Evolutionary conservation across 1,140 invertebrate species (phyloP).

Genomic region (Cyrtorhinus lividipennis): DNA sequence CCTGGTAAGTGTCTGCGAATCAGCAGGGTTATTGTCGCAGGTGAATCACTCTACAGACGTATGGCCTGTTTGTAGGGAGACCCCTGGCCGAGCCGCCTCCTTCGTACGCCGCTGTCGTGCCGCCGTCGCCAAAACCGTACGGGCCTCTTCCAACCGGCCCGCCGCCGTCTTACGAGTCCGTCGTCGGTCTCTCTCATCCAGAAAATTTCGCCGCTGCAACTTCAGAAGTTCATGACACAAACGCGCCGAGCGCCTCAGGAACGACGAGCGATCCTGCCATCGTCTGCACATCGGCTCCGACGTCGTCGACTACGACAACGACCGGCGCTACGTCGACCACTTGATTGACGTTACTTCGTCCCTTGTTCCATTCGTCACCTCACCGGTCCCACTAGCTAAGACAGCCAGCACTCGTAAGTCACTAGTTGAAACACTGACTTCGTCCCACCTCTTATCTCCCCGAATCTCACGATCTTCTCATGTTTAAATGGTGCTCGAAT

Average conservation of each 20-base stretch:
- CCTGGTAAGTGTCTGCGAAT: not conserved
- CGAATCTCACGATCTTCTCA: too few species aligned
- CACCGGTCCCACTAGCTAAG: too few species aligned
- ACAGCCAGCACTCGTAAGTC: too few species aligned
- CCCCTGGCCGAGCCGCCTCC: not conserved
- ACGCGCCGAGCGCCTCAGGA: too few species aligned
- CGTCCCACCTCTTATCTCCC: too few species aligned
- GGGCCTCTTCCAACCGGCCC: slow-evolving; percentile 34
- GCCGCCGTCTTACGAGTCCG: slow-evolving; percentile 36
- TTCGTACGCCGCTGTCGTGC: slow-evolving; percentile 7
- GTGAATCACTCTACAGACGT: too few species aligned
- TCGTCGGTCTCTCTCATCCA: slow-evolving; percentile 27
- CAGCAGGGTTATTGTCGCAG: too few species aligned
- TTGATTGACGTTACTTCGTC: not conserved
- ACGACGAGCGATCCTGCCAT: too few species aligned
- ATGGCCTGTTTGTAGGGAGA: too few species aligned
- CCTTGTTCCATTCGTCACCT: not conserved
- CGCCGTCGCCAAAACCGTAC: slow-evolving; percentile 26
- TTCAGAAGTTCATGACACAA: not conserved
- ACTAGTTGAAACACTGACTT: too few species aligned
- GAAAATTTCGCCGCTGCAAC: too few species aligned
- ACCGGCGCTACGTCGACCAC: not conserved
- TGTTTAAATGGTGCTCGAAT: too few species aligned
- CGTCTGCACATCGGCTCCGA: not conserved
- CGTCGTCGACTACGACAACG: not conserved